A percentile compares a stretch with the other conserved stretches of the same genome.
Evolutionary conservation across 2,888 invertebrate species (phyloP).

Genomic region (Hydrotaea cyrtoneurina): DNA sequence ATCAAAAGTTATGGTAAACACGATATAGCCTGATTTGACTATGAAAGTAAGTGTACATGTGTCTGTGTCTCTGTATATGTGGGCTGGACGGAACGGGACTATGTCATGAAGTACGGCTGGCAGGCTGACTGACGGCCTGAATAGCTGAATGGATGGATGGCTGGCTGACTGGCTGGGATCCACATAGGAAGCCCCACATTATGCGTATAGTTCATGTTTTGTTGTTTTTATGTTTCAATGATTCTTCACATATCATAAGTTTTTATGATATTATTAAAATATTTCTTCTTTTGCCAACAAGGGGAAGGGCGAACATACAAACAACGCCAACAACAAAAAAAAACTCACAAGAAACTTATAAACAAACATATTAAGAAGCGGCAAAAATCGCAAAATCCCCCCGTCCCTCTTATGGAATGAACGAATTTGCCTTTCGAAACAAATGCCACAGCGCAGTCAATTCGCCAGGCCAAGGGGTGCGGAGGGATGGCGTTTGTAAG

Average conservation of each 20-base stretch:
- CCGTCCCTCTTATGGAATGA: conserved; percentile 21
- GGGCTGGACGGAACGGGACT: too few species aligned
- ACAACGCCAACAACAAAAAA: neutral
- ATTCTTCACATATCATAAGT: conserved; percentile 81
- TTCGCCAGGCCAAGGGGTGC: conserved; percentile 29
- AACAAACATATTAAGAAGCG: conserved; percentile 51
- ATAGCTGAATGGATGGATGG: neutral
- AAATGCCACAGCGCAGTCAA: conserved; percentile 22
- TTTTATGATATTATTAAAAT: conserved; percentile 78
- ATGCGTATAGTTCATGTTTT: conserved; percentile 63
- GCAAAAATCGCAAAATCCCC: conserved; percentile 41
- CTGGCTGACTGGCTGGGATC: conserved; percentile 40
- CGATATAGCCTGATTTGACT: conserved; percentile 2
- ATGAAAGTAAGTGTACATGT: neutral
- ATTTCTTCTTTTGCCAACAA: conserved; percentile 61
- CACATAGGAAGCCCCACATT: conserved; percentile 38
- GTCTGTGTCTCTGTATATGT: too few species aligned
- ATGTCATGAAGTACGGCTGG: neutral
- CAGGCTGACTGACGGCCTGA: neutral
- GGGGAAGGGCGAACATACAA: too few species aligned
- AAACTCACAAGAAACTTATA: conserved; percentile 38
- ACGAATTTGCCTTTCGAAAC: conserved; percentile 30
- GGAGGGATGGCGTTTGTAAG: neutral
- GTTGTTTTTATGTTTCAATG: conserved; percentile 75
- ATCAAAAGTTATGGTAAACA: conserved; percentile 28